Base-by-base conservation (phyloP, 2,888 invertebrate species). In the Drosophila picticornis region DNA sequence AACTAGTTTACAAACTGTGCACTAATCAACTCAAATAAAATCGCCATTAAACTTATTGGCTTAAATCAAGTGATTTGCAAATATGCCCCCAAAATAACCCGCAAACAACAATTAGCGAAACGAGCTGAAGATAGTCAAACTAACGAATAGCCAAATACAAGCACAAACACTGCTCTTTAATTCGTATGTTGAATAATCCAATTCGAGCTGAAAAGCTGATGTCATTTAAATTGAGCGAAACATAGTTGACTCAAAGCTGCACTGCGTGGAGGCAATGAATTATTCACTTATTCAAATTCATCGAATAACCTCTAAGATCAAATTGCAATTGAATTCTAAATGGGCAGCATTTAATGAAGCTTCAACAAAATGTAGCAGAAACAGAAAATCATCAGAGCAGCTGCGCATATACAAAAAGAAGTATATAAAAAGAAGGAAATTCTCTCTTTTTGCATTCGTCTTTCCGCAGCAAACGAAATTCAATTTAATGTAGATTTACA, bases 291-390 rank as follows among this genome's bases (percentile, higher is more conserved):
- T 87, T 80, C 81, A 66, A 71, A 81, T 72, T 78, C 83, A 70
- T 71, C 69, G 76, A 80, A 75, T 76, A 62, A 64, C 59, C 58
- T 32, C 59, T 77, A 82, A 79, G 80, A 81, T 84, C 84, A 83
- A 87, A 90, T 80, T 85, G 78, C 86, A 89, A 89, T 88, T 90
- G 90, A 91, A 90, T 91, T 87, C 76, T 85, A 90, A 91, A 86
- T 83, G 88, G 83, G 72, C 81, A 77, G 77, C 76, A 72, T 76
- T 85, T 85, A 87, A 85, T 88, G 87, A 85, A 88, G 77, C 83
- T 63, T 62, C 77, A 67, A 75, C 79, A 80, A 85, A 85, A 81
- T 81, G 84, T 68, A 77, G 75, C 81, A 76, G 73, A 88, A 81
- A 55, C 55, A 63, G 51, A 56, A 19, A 61, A 40, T 36, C 34